Conservation (phyloP, 2,113 vertebrate species). For the Phyllostomus discolor region DNA sequence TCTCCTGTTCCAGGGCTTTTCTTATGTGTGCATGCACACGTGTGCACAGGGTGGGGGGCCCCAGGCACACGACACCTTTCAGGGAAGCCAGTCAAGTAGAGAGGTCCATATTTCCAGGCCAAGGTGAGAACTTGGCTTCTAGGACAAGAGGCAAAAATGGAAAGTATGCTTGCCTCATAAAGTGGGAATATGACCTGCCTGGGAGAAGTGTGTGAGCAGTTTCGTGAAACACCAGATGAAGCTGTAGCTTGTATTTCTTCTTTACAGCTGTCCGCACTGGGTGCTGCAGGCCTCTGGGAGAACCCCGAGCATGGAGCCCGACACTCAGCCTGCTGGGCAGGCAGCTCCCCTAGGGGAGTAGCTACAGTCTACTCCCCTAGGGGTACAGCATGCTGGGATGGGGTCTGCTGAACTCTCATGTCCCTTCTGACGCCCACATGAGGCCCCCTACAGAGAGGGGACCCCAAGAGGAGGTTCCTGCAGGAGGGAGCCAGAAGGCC, state of each 20-base stretch:
- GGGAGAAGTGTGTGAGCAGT: neutral
- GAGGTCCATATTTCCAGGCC: neutral
- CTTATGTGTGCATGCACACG: too few relatives aligned
- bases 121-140: neutral
- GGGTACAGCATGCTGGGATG: neutral
- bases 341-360: rapidly evolving
- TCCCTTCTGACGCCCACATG: rapidly evolving
- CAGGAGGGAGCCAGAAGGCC: neutral
- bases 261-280: rapidly evolving
- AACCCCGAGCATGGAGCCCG: rapidly evolving
- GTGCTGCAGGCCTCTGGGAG: rapidly evolving
- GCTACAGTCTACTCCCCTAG: too few relatives aligned
- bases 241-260: neutral
- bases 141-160: neutral
- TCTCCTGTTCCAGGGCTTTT: neutral
- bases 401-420: neutral
- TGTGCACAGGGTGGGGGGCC: neutral
- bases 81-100: neutral
- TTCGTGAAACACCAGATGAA: neutral
- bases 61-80: rapidly evolving
- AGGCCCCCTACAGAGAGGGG: neutral
- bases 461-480: neutral
- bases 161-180: neutral
- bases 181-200: neutral
- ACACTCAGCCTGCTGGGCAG: rapidly evolving